Percentiles rank a stretch among this genome's conserved stretches.
Evolutionary conservation across 2,113 vertebrate genomes (phyloP).

Genomic region (Lampris incognitus): DNA sequence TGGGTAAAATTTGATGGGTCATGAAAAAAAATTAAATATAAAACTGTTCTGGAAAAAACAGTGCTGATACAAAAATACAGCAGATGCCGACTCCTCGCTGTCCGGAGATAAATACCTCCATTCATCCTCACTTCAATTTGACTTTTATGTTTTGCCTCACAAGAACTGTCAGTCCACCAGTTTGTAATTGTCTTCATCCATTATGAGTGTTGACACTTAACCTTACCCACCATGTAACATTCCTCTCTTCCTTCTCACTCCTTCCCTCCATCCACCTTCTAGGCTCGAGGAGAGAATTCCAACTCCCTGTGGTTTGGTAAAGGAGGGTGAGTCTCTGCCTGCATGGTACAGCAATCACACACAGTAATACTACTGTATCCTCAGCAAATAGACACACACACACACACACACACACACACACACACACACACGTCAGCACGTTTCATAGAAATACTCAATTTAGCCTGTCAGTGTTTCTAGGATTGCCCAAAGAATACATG

Average conservation of each 20-base stretch:
- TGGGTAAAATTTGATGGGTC: slow-evolving; percentile 70
- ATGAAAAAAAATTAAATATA: slow-evolving; percentile 30
- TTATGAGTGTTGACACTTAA: background rate
- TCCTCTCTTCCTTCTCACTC: background rate
- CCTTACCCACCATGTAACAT: too few species aligned
- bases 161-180: background rate
- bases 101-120: slow-evolving; percentile 27
- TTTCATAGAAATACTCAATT: too few species aligned
- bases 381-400: too few species aligned
- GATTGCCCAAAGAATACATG: too few species aligned
- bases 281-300: slow-evolving; percentile 94
- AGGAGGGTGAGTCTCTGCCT: slow-evolving; percentile 88
- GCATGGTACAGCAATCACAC: background rate
- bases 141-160: slow-evolving; percentile 19
- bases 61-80: background rate
- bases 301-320: slow-evolving; percentile 95
- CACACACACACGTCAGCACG: too few species aligned
- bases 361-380: background rate
- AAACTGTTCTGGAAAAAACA: background rate
- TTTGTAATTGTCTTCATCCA: background rate
- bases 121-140: slow-evolving; percentile 36
- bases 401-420: too few species aligned
- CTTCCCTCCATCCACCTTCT: slow-evolving; percentile 20
- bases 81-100: slow-evolving; percentile 21
- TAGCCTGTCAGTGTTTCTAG: too few species aligned